Conservation (phyloP, 2,888 invertebrate genomes). For the Chironomus tentans region DNA sequence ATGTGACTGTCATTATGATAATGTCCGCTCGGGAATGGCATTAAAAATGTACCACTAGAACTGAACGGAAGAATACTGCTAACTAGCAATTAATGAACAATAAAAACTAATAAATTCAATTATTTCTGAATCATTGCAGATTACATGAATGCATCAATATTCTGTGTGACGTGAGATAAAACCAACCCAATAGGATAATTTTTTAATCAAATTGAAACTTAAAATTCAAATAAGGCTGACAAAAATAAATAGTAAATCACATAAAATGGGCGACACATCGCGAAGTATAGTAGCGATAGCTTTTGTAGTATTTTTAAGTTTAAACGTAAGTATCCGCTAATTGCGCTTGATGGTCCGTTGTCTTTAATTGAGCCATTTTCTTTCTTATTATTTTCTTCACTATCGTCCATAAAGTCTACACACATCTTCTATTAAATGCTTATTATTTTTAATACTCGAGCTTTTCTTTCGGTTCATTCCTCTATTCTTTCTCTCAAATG, state of each 20-base stretch:
- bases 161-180: not conserved
- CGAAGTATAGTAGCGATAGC: constrained; percentile 16
- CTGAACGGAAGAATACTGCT: too few relatives aligned
- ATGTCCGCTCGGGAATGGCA: too few relatives aligned
- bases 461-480: not conserved
- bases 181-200: constrained; percentile 8
- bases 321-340: constrained; percentile 21
- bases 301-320: constrained; percentile 24
- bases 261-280: constrained; percentile 21
- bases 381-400: not conserved
- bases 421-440: not conserved
- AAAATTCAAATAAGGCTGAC: constrained; percentile 11
- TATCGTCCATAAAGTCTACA: not conserved
- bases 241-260: not conserved
- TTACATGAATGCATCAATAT: constrained; percentile 14
- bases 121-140: constrained; percentile 7
- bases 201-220: not conserved
- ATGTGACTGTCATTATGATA: too few relatives aligned
- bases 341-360: not conserved
- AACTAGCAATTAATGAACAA: not conserved
- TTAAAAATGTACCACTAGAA: too few relatives aligned
- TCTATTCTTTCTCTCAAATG: too few relatives aligned
- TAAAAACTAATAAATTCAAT: not conserved
- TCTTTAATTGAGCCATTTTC: not conserved
- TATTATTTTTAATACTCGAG: not conserved